Evolutionary conservation across 2,797 vertebrate genomes (phyloP).

Genomic region (Toxotes lorentzi): DNA sequence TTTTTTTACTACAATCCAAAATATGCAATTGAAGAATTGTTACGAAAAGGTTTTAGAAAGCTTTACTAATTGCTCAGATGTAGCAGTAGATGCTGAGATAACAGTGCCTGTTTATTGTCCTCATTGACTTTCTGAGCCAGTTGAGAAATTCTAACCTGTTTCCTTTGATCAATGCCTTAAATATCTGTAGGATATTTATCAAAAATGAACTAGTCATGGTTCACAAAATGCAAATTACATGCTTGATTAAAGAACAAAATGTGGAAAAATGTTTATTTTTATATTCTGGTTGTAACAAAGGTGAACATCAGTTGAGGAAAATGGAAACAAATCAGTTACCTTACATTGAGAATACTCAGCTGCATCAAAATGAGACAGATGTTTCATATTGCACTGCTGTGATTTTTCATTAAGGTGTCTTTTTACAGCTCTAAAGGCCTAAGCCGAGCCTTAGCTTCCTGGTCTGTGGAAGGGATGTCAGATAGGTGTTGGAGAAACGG

Average conservation of each 20-base stretch:
- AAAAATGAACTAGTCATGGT: background rate
- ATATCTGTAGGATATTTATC: background rate
- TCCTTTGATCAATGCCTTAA: background rate
- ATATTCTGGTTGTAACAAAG: background rate
- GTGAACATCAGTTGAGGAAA: background rate
- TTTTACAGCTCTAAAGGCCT: conserved; percentile 57
- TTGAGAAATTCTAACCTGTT: background rate
- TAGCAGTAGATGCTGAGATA: background rate
- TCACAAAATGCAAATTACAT: background rate
- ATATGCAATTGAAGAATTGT: too few relatives aligned
- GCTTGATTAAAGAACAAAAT: background rate
- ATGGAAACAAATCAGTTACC: background rate
- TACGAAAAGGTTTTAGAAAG: background rate
- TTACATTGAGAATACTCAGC: background rate
- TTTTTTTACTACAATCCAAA: background rate
- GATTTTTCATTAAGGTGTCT: background rate
- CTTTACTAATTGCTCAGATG: background rate
- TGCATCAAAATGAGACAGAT: background rate
- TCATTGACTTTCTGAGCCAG: conserved; percentile 9
- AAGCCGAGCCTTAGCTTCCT: conserved; percentile 74
- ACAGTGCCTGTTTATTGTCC: conserved; percentile 1
- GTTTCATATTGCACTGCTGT: background rate
- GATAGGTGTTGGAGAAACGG: conserved; percentile 90
- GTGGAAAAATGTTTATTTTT: conserved; percentile 35
- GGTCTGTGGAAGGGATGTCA: conserved; percentile 85